phyloP scores from a whole-genome alignment of 1,140 invertebrate species.

The Sweltsa coloradensis region DNA sequence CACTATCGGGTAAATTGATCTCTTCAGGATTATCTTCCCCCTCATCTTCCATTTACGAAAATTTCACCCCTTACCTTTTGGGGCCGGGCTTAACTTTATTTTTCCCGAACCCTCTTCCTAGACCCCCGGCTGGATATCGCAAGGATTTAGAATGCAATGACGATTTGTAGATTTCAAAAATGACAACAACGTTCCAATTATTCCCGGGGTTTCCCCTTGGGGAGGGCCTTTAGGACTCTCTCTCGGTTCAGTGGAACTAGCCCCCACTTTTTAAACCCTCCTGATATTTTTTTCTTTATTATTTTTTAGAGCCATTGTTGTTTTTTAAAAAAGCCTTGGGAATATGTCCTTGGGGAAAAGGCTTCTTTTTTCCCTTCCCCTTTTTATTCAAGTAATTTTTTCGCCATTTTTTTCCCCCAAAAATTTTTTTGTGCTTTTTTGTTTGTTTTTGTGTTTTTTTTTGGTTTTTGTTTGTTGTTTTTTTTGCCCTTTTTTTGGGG shows the following conservation, averaged over 20 bases:
- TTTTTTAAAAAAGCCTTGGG: conserved; percentile 20
- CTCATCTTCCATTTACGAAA: no score
- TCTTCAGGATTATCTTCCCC: neutral
- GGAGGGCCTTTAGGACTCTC: neutral
- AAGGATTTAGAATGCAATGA: neutral
- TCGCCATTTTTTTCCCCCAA: conserved; percentile 26
- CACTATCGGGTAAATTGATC: no score
- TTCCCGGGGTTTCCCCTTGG: neutral
- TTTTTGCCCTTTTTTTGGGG: no score
- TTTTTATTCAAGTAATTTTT: conserved; percentile 21
- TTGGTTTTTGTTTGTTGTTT: no score
- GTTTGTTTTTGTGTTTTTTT: no score
- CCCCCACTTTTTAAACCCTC: conserved; percentile 21
- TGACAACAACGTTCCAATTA: neutral
- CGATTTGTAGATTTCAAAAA: neutral
- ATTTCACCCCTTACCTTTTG: neutral
- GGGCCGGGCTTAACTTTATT: neutral
- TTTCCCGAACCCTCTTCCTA: neutral
- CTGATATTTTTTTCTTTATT: conserved; percentile 17
- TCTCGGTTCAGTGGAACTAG: conserved; percentile 19
- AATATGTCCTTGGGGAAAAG: conserved; percentile 19
- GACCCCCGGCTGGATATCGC: neutral
- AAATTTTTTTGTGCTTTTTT: no score
- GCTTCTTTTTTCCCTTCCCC: conserved; percentile 13
- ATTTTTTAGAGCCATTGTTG: conserved; percentile 11